Base-by-base conservation (phyloP, 2,113 vertebrate genomes). In the Eidolon helvum region DNA sequence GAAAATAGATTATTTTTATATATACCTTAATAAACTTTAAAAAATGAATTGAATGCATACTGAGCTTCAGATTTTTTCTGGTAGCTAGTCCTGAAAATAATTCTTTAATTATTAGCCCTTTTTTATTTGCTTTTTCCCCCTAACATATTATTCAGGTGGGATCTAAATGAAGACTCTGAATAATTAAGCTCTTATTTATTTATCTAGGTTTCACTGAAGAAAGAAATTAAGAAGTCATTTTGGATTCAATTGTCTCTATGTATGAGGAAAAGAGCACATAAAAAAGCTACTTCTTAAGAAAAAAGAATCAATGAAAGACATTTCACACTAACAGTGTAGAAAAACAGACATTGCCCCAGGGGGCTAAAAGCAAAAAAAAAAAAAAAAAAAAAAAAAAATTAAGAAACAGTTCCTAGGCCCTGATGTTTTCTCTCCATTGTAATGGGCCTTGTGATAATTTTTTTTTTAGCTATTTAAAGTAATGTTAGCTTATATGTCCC, bases 381-480 rank as follows among this genome's bases (percentile, higher is more conserved):
- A 45, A 45, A 48, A 48, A 12, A 48, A 45, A 45, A 45, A 48
- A 48, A 48, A 12, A 48, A 48, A 45, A 45, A 45, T 45, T 74
- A 53, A 35, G 35, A 40, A 26, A 8, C 83, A 87, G 74, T 12
- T 77, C 22, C 38, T 50, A 33, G n/a, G 7, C 15, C 38, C 33
- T 84, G 57, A 5, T 38, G 18, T 85, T 55, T 79, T 84, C 50
- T 94, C 78, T 93, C 50, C 40, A 38, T 74, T 75, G 30, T 50
- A 87, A 74, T 84, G 48, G 15, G 5, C 59, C 21, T 40, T 15
- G 22, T 82, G 12, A 15, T 57, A 7, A 91, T 77, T 57, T 89
- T 40, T 88, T 5, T 71, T 79, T 93, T 78, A 87, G 43, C 19
- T 90, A 78, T 77, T 94, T 38, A 78, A 87, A 94, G n/a, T 80